phyloP scores from a whole-genome alignment of 1,140 invertebrate species.

The Drosophila trapezifrons region DNA sequence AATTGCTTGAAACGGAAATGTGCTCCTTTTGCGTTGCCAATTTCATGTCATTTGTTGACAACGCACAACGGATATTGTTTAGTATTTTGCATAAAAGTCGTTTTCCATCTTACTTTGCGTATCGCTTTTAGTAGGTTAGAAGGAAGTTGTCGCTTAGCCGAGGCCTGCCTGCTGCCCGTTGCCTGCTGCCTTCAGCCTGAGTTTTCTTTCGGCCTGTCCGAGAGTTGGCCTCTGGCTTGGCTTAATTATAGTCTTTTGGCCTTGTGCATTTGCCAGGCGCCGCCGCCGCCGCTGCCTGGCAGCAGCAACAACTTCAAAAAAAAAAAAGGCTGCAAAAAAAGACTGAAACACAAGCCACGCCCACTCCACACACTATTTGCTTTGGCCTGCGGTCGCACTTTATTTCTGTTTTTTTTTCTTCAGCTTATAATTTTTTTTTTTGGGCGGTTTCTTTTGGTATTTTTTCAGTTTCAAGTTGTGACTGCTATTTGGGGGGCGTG shows the following conservation, averaged over 20 bases:
- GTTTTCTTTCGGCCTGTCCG: slow-evolving; percentile 23
- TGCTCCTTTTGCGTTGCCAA: slow-evolving; percentile 68
- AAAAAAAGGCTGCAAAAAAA: neutral
- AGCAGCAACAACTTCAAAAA: slow-evolving; percentile 16
- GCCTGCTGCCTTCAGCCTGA: slow-evolving; percentile 10
- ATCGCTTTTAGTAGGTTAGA: slow-evolving; percentile 62
- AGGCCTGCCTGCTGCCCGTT: neutral
- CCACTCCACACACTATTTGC: slow-evolving; percentile 69
- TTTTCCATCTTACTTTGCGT: slow-evolving; percentile 26
- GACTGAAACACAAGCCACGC: slow-evolving; percentile 54
- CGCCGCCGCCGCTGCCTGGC: slow-evolving; percentile 57
- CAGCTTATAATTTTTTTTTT: slow-evolving; percentile 15
- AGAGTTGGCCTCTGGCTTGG: slow-evolving; percentile 64
- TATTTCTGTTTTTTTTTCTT: slow-evolving; percentile 27
- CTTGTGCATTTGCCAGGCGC: slow-evolving; percentile 72
- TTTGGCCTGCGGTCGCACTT: slow-evolving; percentile 67
- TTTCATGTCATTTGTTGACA: slow-evolving; percentile 78
- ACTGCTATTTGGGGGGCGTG: slow-evolving; percentile 32
- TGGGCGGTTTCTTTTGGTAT: slow-evolving; percentile 33
- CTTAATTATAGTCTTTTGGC: slow-evolving; percentile 82
- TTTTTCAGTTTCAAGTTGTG: slow-evolving; percentile 29
- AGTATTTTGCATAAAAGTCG: slow-evolving; percentile 72
- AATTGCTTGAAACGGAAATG: slow-evolving; percentile 82
- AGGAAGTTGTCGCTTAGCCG: slow-evolving; percentile 63
- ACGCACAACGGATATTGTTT: slow-evolving; percentile 79